These are phyloP conservation scores for Caranx melampygus DNA, from an alignment of 2,113 vertebrate species.

Conservation along the genomic window DNA sequence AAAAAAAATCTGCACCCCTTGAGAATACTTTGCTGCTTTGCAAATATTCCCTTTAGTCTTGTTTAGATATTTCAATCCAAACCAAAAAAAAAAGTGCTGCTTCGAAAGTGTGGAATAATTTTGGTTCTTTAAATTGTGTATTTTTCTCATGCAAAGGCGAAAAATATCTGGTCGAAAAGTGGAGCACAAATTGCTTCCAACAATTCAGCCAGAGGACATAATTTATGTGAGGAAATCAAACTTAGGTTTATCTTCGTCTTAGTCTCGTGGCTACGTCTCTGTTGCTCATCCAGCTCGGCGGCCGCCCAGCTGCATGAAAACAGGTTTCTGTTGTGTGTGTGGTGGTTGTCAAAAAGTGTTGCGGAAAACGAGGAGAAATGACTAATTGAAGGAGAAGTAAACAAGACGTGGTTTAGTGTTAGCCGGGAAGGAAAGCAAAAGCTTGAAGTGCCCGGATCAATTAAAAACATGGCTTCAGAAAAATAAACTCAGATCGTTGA, in stretches of 20 bases:
- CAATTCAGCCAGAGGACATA: background rate
- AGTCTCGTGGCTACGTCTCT: background rate
- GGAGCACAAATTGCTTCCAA: background rate
- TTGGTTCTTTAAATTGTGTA: background rate
- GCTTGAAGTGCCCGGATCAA: background rate
- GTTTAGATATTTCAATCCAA: background rate
- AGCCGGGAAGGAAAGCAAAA: background rate
- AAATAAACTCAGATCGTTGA: constrained; percentile 1
- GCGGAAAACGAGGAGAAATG: background rate
- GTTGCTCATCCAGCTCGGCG: background rate
- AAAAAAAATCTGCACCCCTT: background rate
- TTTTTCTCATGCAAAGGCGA: background rate
- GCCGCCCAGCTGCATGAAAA: background rate
- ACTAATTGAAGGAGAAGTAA: background rate
- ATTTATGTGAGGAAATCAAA: background rate
- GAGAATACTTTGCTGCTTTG: background rate
- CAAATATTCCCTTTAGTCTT: constrained; percentile 17
- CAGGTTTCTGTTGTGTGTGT: constrained; percentile 6
- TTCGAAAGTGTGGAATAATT: background rate
- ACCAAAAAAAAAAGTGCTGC: background rate
- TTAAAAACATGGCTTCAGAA: constrained; percentile 20
- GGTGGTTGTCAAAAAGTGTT: background rate
- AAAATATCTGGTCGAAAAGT: background rate
- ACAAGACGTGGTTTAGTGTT: background rate
- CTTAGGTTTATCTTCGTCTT: background rate